phyloP scores from a whole-genome alignment of 2,797 vertebrate genomes.

The Ispidina picta region DNA sequence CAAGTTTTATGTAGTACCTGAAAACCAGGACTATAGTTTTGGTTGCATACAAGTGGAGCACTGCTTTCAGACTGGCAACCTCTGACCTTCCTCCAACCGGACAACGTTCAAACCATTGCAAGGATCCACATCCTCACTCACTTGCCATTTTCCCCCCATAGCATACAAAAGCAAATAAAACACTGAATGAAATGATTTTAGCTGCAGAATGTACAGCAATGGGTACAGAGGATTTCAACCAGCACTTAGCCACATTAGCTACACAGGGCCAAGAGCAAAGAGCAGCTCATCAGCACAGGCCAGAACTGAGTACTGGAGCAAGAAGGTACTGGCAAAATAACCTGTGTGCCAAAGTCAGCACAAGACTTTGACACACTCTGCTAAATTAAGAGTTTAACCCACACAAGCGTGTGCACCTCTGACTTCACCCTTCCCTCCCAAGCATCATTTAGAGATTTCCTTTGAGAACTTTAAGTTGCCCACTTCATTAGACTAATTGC shows the following conservation, averaged over 20 bases:
- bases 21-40: neutral
- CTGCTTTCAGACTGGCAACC: neutral
- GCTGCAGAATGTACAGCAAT: neutral
- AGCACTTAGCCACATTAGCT: neutral
- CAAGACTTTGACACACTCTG: neutral
- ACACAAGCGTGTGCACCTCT: rapidly evolving
- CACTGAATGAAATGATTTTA: neutral
- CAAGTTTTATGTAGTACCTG: neutral
- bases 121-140: neutral
- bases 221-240: neutral
- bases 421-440: neutral
- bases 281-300: neutral
- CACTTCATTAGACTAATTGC: neutral
- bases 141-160: neutral
- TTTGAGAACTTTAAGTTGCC: neutral
- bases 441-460: neutral
- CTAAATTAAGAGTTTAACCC: neutral
- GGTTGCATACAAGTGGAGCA: neutral
- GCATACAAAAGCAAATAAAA: neutral
- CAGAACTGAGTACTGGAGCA: neutral
- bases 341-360: neutral
- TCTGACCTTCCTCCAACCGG: neutral
- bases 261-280: neutral
- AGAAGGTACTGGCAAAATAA: neutral
- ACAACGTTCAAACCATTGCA: neutral